A percentile compares a stretch with the other conserved stretches of the same genome.
phyloP scores from a whole-genome alignment of 2,888 invertebrate genomes.

The Suillia variegata region DNA sequence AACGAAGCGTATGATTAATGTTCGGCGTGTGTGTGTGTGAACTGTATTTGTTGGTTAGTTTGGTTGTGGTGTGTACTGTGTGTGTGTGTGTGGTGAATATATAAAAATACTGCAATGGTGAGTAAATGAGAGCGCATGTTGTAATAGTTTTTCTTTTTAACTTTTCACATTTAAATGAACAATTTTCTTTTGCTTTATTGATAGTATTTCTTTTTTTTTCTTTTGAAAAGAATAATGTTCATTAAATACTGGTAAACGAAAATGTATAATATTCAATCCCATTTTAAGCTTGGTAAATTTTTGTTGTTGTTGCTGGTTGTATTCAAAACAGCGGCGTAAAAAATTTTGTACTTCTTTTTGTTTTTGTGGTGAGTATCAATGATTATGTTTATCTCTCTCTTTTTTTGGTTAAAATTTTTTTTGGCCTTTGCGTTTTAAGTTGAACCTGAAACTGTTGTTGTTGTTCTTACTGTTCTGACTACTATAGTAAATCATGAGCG shows the following conservation, averaged over 20 bases:
- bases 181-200: slow-evolving; percentile 43
- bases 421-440: too few relatives aligned
- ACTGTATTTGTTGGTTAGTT: too few relatives aligned
- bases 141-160: background rate
- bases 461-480: too few relatives aligned
- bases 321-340: background rate
- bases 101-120: background rate
- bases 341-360: too few relatives aligned
- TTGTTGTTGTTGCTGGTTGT: slow-evolving; percentile 4
- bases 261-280: slow-evolving; percentile 64
- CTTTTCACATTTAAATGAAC: slow-evolving; percentile 42
- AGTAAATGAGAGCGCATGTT: slow-evolving; percentile 4
- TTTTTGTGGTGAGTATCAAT: too few relatives aligned
- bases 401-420: too few relatives aligned
- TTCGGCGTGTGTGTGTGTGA: too few relatives aligned
- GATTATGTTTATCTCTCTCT: too few relatives aligned
- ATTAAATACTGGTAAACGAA: slow-evolving; percentile 63
- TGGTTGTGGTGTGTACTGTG: background rate
- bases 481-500: too few relatives aligned
- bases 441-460: too few relatives aligned
- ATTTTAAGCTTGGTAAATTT: slow-evolving; percentile 39
- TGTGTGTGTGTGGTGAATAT: background rate
- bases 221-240: slow-evolving; percentile 56
- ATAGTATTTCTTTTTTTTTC: slow-evolving; percentile 30
- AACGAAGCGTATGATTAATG: too few relatives aligned